phyloP scores from a whole-genome alignment of 92 coral and sea anemone genomes.

The Blastomussa wellsi region DNA sequence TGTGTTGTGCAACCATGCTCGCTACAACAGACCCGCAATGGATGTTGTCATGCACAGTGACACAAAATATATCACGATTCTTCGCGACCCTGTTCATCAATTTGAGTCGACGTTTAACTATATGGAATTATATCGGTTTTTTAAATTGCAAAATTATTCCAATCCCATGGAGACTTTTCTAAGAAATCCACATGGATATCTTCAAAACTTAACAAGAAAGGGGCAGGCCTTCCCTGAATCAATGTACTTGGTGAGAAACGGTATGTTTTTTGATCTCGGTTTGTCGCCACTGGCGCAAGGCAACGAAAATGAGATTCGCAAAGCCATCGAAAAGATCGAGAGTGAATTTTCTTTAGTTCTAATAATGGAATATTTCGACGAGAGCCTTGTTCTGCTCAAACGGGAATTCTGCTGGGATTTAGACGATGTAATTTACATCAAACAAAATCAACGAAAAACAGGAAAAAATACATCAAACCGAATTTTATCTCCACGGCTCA shows the following conservation, averaged over 20 bases:
- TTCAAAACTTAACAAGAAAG: slow-evolving; percentile 53
- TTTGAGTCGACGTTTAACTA: slow-evolving; percentile 95
- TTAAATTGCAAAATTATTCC: slow-evolving; percentile 56
- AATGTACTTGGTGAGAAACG: slow-evolving; percentile 81
- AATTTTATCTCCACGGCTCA: slow-evolving; percentile 33
- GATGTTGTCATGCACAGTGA: slow-evolving; percentile 80
- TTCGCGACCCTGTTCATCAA: slow-evolving; percentile 86
- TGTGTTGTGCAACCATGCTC: slow-evolving; percentile 92
- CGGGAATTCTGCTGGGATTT: slow-evolving; percentile 92
- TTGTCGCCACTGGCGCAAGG: slow-evolving; percentile 62
- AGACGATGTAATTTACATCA: slow-evolving; percentile 87
- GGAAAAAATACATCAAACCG: slow-evolving; percentile 33
- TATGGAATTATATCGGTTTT: slow-evolving; percentile 71
- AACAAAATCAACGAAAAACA: slow-evolving; percentile 75
- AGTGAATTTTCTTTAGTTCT: slow-evolving; percentile 80
- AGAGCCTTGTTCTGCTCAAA: slow-evolving; percentile 86
- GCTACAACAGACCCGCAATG: slow-evolving; percentile 78
- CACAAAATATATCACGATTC: slow-evolving; percentile 83
- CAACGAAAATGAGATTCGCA: slow-evolving; percentile 49
- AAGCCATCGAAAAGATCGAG: slow-evolving; percentile 64
- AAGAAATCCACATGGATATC: slow-evolving; percentile 61
- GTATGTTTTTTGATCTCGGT: slow-evolving; percentile 94
- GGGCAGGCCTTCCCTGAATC: slow-evolving; percentile 67
- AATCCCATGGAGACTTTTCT: slow-evolving; percentile 78
- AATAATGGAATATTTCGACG: slow-evolving; percentile 96